Evolutionary conservation across 2,888 invertebrate species (phyloP).

Genomic region (Hypselothyrea guttata): DNA sequence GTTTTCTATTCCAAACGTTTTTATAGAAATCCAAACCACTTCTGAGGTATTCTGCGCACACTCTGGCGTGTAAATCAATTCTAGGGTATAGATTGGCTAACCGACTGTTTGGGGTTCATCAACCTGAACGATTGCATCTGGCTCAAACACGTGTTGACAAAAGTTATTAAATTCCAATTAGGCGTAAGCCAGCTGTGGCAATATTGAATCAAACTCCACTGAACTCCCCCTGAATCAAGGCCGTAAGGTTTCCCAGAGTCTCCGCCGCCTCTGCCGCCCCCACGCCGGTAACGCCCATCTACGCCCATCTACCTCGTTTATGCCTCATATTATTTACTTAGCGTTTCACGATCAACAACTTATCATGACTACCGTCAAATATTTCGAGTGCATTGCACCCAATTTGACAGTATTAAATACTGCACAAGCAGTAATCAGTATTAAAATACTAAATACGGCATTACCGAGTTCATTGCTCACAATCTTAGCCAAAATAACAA

Average conservation of each 20-base stretch:
- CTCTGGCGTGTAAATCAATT: no score
- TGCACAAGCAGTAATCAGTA: neutral
- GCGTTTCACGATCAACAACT: conserved; percentile 47
- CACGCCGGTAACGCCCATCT: no score
- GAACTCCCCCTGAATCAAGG: conserved; percentile 46
- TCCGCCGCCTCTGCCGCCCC: neutral
- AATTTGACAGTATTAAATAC: conserved; percentile 27
- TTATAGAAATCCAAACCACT: no score
- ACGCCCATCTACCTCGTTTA: no score
- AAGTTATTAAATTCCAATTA: conserved; percentile 51
- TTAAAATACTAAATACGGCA: no score
- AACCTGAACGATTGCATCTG: conserved; percentile 31
- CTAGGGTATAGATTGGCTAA: no score
- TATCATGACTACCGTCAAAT: conserved; percentile 38
- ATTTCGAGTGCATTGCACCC: conserved; percentile 39
- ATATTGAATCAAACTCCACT: conserved; percentile 47
- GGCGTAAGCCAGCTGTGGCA: conserved; percentile 39
- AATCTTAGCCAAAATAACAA: conserved; percentile 27
- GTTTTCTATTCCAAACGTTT: no score
- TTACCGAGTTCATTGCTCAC: conserved; percentile 36
- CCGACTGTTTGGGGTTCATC: conserved; percentile 17
- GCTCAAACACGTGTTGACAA: conserved; percentile 27
- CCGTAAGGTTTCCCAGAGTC: conserved; percentile 20
- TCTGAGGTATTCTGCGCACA: no score
- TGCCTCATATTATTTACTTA: conserved; percentile 27